A percentile compares a stretch with the other conserved stretches of the same genome.
These are phyloP conservation scores for Sphaerophoria taeniata DNA, from an alignment of 2,888 invertebrate species.

Conservation along the genomic window DNA sequence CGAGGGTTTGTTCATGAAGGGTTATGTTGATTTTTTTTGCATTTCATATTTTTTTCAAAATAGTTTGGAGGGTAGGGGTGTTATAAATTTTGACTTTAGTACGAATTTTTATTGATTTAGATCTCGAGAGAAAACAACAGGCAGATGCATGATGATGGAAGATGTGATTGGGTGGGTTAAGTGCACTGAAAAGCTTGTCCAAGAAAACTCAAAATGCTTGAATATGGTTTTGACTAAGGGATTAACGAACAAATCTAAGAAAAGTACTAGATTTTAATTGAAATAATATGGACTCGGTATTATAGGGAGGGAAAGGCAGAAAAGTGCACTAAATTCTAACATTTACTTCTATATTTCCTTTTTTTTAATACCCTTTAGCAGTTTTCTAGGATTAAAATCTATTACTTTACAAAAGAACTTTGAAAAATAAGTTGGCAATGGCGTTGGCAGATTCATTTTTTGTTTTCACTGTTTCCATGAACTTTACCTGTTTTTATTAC, in stretches of 20 bases:
- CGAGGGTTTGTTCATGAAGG: constrained; percentile 22
- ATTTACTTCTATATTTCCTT: too few species aligned
- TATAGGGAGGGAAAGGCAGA: too few species aligned
- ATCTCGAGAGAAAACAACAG: constrained; percentile 64
- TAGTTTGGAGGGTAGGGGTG: constrained; percentile 49
- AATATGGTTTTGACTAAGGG: background rate
- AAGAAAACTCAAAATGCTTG: constrained; percentile 59
- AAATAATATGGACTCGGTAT: too few species aligned
- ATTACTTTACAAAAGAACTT: too few species aligned
- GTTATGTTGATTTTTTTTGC: constrained; percentile 49
- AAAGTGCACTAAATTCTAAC: too few species aligned
- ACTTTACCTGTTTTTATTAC: too few species aligned
- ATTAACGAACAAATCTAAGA: background rate
- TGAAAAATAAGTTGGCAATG: too few species aligned
- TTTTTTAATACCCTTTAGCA: too few species aligned
- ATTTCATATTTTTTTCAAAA: constrained; percentile 26
- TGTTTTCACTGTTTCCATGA: too few species aligned
- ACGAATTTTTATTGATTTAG: constrained; percentile 61
- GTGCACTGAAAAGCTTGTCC: constrained; percentile 65
- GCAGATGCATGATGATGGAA: constrained; percentile 62
- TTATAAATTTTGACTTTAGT: constrained; percentile 73
- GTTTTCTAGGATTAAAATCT: too few species aligned
- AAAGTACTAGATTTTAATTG: background rate
- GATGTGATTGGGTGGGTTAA: constrained; percentile 26
- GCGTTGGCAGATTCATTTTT: too few species aligned